A percentile compares a stretch with the other conserved stretches of the same genome.
These are phyloP conservation scores for Heliocidaris erythrogramma DNA, from an alignment of 35 echinoderm and acorn worm genomes.

Conservation along the genomic window DNA sequence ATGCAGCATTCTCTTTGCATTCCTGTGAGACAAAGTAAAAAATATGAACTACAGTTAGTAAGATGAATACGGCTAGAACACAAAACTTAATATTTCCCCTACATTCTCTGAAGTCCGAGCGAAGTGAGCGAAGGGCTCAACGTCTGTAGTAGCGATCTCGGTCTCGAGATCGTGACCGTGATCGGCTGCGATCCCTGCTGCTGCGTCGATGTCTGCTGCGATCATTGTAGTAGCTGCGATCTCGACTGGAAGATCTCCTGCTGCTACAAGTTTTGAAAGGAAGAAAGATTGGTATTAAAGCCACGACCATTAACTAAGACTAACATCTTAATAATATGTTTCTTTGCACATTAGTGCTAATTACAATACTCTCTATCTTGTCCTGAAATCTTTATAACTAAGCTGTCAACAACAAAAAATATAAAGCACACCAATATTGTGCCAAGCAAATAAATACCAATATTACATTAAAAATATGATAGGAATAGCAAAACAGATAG, in stretches of 20 bases:
- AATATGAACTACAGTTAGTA: background rate
- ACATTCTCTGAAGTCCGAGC: background rate
- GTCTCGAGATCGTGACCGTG: constrained; percentile 61
- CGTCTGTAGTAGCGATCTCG: constrained; percentile 56
- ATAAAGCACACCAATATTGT: too few relatives aligned
- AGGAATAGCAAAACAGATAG: too few relatives aligned
- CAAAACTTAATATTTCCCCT: background rate
- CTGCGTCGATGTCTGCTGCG: constrained; percentile 47
- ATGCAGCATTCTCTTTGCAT: constrained; percentile 38
- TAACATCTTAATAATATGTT: too few relatives aligned
- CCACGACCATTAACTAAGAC: too few relatives aligned
- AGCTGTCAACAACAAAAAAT: too few relatives aligned
- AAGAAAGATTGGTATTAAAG: constrained; percentile 24
- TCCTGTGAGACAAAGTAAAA: constrained; percentile 39
- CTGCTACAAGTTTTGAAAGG: constrained; percentile 53
- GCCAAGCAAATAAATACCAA: too few relatives aligned
- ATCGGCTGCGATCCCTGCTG: constrained; percentile 76
- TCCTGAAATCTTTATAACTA: too few relatives aligned
- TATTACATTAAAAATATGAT: too few relatives aligned
- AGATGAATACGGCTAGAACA: background rate
- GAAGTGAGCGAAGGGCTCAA: background rate
- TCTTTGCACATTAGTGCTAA: too few relatives aligned
- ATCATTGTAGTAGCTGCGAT: constrained; percentile 62
- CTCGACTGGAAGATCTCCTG: constrained; percentile 63
- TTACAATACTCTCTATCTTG: too few relatives aligned